phyloP scores from a whole-genome alignment of 2,797 vertebrate species.

The Coregonus sp. region DNA sequence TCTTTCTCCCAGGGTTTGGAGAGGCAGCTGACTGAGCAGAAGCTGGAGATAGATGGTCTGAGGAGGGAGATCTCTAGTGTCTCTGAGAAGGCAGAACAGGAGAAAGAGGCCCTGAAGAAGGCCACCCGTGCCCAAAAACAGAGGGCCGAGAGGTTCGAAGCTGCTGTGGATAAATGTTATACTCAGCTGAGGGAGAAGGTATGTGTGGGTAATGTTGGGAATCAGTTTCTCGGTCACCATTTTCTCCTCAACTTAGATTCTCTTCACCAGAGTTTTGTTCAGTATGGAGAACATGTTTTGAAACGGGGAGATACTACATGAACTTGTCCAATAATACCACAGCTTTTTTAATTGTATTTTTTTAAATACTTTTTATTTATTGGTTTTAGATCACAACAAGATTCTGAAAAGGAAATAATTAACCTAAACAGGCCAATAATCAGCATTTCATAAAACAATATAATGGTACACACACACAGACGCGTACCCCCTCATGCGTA shows the following conservation, averaged over 20 bases:
- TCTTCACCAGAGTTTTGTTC: background rate
- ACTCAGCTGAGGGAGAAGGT: slow-evolving; percentile 80
- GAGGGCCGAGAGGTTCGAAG: slow-evolving; percentile 77
- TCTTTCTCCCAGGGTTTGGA: slow-evolving; percentile 72
- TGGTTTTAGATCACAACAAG: too few species aligned
- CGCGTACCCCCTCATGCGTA: background rate
- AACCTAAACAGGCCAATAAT: too few species aligned
- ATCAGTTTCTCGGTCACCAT: background rate
- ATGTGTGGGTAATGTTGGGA: slow-evolving; percentile 10
- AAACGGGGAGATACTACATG: background rate
- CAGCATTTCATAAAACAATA: too few species aligned
- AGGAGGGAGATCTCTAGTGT: slow-evolving; percentile 65
- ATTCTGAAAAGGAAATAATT: too few species aligned
- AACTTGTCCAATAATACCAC: background rate
- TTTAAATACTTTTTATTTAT: too few species aligned
- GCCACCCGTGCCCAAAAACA: slow-evolving; percentile 78
- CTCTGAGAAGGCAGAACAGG: slow-evolving; percentile 68
- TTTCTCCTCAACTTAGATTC: slow-evolving; percentile 1
- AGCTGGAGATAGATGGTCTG: slow-evolving; percentile 68
- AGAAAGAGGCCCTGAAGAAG: slow-evolving; percentile 80
- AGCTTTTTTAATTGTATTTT: background rate
- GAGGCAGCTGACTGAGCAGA: slow-evolving; percentile 77
- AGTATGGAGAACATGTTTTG: background rate
- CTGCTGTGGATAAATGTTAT: slow-evolving; percentile 73
- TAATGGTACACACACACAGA: too few species aligned